These are phyloP conservation scores for Pammene aurita DNA, from an alignment of 2,888 invertebrate species.

Conservation along the genomic window DNA sequence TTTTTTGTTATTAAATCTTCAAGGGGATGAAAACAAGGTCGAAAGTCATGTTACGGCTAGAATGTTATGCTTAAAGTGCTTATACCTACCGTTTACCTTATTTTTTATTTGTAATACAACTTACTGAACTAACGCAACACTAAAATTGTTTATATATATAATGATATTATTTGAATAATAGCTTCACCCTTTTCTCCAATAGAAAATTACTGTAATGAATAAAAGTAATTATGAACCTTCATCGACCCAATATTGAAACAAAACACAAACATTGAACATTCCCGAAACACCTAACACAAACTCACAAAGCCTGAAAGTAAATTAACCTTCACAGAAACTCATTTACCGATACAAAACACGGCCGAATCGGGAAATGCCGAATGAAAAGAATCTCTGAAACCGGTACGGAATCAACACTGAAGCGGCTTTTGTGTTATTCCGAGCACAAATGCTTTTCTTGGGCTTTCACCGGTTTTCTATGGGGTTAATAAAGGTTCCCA, in stretches of 20 bases:
- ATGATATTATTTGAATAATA: no score
- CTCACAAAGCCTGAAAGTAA: slow-evolving; percentile 69
- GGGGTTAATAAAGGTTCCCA: slow-evolving; percentile 82
- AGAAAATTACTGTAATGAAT: neutral
- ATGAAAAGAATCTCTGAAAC: slow-evolving; percentile 71
- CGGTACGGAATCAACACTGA: slow-evolving; percentile 65
- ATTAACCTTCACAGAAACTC: slow-evolving; percentile 77
- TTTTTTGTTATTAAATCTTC: no score
- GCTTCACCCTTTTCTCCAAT: no score
- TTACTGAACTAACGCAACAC: no score
- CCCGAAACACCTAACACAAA: slow-evolving; percentile 46
- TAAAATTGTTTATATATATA: no score
- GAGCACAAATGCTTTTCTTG: slow-evolving; percentile 81
- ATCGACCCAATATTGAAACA: neutral
- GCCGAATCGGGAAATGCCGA: slow-evolving; percentile 71
- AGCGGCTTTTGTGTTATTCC: slow-evolving; percentile 46
- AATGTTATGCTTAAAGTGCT: no score
- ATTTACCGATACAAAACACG: slow-evolving; percentile 80
- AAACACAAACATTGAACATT: slow-evolving; percentile 9
- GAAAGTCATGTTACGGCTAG: no score
- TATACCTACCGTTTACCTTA: no score
- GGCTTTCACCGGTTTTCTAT: slow-evolving; percentile 80
- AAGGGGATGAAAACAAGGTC: no score
- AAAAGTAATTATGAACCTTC: slow-evolving; percentile 11
- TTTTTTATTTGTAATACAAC: no score